Base-by-base conservation (phyloP, 1,140 invertebrate genomes). In the Pristionchus pacificus region DNA sequence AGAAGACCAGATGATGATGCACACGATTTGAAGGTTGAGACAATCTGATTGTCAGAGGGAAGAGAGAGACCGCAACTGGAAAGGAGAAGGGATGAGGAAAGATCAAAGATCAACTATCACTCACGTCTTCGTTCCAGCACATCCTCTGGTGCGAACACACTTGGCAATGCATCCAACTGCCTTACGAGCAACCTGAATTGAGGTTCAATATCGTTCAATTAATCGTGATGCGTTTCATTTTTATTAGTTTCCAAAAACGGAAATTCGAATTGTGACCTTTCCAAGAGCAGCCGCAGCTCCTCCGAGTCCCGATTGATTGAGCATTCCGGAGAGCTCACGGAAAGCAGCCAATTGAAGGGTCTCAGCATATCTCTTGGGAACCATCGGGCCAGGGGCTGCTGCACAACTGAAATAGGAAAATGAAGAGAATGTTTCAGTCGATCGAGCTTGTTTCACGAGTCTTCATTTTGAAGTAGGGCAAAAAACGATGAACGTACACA, bases 61-160 rank as follows among this genome's bases (percentile, higher is more conserved):
- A 75, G 74, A 24, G 59, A 70, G n/a, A 75, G 74, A 30, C 74
- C 74, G 29, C 74, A 75, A 30, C 73, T 65, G n/a, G n/a, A n/a
- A 29, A 32, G n/a, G n/a, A n/a, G n/a, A 31, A 19, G 15, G 15
- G 15, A 15, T 62, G 15, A 19, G n/a, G 28, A 62, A 62, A 62
- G 14, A 62, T 15, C 27, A 15, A 27, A 15, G 55, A 24, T 19
- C 15, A 14, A 14, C 29, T 33, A 14, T 10, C 33, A 33, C 25
- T 33, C 65, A 29, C 71, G 31, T 74, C 70, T 59, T 75, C 74
- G 58, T 72, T 75, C 60, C 55, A 64, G 71, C 74, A 75, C 62
- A n/a, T 61, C n/a, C n/a, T n/a, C n/a, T n/a, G n/a, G n/a, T n/a
- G n/a, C n/a, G n/a, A n/a, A n/a, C n/a, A n/a, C n/a, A n/a, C n/a